Evolutionary conservation across 1,140 invertebrate genomes (phyloP).

Genomic region (Drosophila azteca): DNA sequence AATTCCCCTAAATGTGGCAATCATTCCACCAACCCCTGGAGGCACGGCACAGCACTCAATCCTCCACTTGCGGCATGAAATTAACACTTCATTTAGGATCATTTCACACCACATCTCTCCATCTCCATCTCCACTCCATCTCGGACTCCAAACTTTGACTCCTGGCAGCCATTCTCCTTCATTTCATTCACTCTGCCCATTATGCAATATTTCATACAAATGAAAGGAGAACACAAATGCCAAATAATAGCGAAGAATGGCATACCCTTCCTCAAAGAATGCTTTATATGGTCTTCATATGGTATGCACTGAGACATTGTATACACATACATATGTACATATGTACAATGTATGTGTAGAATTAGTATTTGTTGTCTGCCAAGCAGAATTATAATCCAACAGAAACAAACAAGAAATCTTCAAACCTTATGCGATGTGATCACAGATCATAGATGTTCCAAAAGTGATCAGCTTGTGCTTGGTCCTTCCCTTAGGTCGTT

Average conservation of each 20-base stretch:
- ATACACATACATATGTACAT: no score
- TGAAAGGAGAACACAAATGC: not conserved
- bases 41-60: slow-evolving; percentile 1
- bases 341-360: no score
- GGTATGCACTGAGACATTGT: no score
- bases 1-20: not conserved
- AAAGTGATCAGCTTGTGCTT: no score
- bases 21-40: not conserved
- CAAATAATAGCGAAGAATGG: not conserved
- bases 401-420: no score
- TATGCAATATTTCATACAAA: slow-evolving; percentile 34
- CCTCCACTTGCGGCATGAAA: slow-evolving; percentile 26
- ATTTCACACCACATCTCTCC: slow-evolving; percentile 58
- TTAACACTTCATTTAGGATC: slow-evolving; percentile 77
- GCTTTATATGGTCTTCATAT: no score
- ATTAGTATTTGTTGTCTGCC: no score
- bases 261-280: slow-evolving; percentile 1
- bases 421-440: no score
- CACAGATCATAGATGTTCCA: no score
- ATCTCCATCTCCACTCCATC: slow-evolving; percentile 23
- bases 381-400: no score
- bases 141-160: not conserved
- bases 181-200: slow-evolving; percentile 8
- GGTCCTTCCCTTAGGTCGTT: no score
- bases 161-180: not conserved